Base-by-base conservation (phyloP, 1,140 invertebrate genomes). In the Formica selysi region DNA sequence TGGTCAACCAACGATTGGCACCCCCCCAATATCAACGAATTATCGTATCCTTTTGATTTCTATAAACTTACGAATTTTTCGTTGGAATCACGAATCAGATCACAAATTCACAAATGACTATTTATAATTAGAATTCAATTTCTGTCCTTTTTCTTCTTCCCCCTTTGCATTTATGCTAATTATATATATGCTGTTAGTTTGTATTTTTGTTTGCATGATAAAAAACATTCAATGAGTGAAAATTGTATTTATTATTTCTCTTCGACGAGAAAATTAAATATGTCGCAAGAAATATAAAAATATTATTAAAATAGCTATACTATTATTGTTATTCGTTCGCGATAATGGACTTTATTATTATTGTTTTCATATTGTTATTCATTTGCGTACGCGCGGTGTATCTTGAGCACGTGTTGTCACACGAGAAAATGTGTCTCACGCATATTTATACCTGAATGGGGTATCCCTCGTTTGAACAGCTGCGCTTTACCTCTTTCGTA, bases 401-500 rank as follows among this genome's bases (percentile, higher is more conserved):
- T 26, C 4, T 62, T 44, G 6, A 26, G n/a, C 6, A 29, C 11
- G 32, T 16, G 1, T 41, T 22, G 54, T n/a, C 2, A 29, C 2
- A 16, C 0, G 8, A 5, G 19, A 71, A 32, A 68, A n/a, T 57
- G 22, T 26, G 10, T 41, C 7, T 10, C 11, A 36, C 1, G 16
- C 38, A 48, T n/a, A 16, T 38, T 65, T n/a, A 26, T 54, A 67
- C 29, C 62, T 87, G 85, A 67, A 64, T 64, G 73, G 29, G 86
- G 4, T 44, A 91, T 83, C 74, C 76, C 57, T 51, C 89, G 91
- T 94, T 94, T 92, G 91, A 94, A 93, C 93, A 94, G 92, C 92
- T 93, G 93, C 88, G 62, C 73, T 32, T 68, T 90, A 92, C 88
- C 91, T 91, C 89, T 92, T 92, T 80, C 83, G 16, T 65, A 64